Conservation (phyloP, 1,140 invertebrate species). For the Pseudomyrmex gracilis region DNA sequence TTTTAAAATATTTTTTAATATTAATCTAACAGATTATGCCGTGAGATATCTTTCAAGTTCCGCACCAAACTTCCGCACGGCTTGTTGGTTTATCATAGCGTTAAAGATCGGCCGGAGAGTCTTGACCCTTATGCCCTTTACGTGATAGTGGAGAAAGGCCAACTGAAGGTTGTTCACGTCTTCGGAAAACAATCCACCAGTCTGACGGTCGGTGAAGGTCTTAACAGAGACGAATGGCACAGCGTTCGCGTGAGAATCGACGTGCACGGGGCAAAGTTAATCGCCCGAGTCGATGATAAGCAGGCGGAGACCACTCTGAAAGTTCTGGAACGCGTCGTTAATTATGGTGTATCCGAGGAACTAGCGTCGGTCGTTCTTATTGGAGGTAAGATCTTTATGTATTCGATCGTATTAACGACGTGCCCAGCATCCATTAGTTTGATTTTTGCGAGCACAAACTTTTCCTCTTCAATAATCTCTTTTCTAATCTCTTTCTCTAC, state of each 20-base stretch:
- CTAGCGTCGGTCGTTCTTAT: conserved; percentile 94
- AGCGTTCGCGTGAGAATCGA: conserved; percentile 93
- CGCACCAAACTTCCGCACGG: conserved; percentile 94
- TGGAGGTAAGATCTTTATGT: conserved; percentile 91
- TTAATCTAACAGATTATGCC: conserved; percentile 88
- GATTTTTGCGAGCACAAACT: too few relatives aligned
- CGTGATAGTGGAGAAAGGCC: conserved; percentile 95
- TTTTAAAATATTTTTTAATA: background rate
- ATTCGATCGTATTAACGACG: too few relatives aligned
- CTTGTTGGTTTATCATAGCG: conserved; percentile 94
- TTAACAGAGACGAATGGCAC: conserved; percentile 96
- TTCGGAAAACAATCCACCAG: conserved; percentile 94
- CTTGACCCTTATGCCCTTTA: conserved; percentile 94
- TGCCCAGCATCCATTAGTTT: too few relatives aligned
- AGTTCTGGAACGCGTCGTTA: conserved; percentile 91
- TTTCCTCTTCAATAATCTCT: too few relatives aligned
- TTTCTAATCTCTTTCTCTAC: too few relatives aligned
- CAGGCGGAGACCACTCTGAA: conserved; percentile 92
- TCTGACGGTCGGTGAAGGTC: conserved; percentile 93
- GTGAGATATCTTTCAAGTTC: conserved; percentile 95
- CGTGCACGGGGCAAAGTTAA: conserved; percentile 92
- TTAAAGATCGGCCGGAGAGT: conserved; percentile 91
- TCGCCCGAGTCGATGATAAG: conserved; percentile 93
- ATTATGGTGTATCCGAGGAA: conserved; percentile 93
- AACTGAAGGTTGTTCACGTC: conserved; percentile 95